Evolutionary conservation across 2,113 vertebrate genomes (phyloP), one percentile per base, ranked within the genome.

Genomic region (Taxidea taxus): DNA sequence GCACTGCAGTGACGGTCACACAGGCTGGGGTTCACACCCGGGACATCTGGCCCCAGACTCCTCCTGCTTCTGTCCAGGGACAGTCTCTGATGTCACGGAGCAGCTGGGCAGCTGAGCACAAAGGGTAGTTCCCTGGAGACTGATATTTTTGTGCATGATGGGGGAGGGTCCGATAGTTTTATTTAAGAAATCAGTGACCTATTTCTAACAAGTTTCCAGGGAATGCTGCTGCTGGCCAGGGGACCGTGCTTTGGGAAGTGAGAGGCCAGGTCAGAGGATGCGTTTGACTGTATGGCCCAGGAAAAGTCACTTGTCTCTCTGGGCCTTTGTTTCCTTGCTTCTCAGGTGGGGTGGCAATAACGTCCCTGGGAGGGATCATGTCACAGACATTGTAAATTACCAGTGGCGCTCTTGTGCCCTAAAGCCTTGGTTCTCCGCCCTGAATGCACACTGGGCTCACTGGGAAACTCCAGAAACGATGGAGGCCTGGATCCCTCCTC

Each of bases 341-440:
- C 27, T 21, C 47, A 14, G 39, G n/a, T 23, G 4, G 15, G 12
- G 23, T 44, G 56, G 4, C 34, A 6, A 80, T 18, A 39, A 12
- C 10, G 15, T 44, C 68, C 54, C 54, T 0, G 20, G 83, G 15
- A 27, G 16, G 8, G 1, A 27, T 29, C 47, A 8, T 1, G 2
- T 70, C 62, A 11, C 44, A 10, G 64, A 4, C n/a, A 0, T 85
- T 4, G 0, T 4, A n/a, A 39, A 37, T 1, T 2, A 49, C 13
- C 34, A 5, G 34, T 1, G 12, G 34, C 0, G 4, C 60, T 44
- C n/a, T 42, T 4, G 7, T 60, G 86, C 2, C 34, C 75, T 39
- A 9, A n/a, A 42, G 27, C 47, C 18, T 2, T 6, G 58, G 58
- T 49, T 39, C 12, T 70, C 31, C 9, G 1, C 29, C 31, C 34